A percentile compares a stretch with the other conserved stretches of the same genome.
phyloP scores from a whole-genome alignment of 2,888 invertebrate species.

The Macaria notata region DNA sequence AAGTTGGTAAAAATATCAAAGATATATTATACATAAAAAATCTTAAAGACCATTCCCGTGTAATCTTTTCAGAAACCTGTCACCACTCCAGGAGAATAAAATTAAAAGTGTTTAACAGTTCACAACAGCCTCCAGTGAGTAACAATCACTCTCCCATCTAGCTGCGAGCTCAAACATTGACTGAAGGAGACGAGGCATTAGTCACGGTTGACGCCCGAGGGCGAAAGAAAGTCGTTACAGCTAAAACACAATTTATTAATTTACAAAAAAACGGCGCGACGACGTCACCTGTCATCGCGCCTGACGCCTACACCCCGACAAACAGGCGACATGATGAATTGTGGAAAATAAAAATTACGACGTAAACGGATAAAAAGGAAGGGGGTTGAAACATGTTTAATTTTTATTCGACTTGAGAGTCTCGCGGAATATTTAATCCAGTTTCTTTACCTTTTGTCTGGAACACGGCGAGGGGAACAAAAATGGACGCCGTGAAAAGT shows the following conservation, averaged over 20 bases:
- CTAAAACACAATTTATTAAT: constrained; percentile 64
- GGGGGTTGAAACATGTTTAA: constrained; percentile 51
- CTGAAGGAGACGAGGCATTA: constrained; percentile 35
- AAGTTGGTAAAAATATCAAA: too few species aligned
- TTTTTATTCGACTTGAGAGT: constrained; percentile 60
- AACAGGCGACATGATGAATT: constrained; percentile 62
- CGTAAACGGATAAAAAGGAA: constrained; percentile 51
- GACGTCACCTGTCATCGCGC: constrained; percentile 61
- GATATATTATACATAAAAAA: too few species aligned
- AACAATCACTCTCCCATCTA: constrained; percentile 34
- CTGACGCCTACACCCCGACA: constrained; percentile 49
- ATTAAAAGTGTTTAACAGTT: constrained; percentile 16
- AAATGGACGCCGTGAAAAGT: constrained; percentile 1
- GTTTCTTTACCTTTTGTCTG: constrained; percentile 34
- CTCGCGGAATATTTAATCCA: constrained; percentile 38
- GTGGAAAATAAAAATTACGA: constrained; percentile 71
- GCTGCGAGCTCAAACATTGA: constrained; percentile 34
- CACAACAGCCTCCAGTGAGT: constrained; percentile 24
- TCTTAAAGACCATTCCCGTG: too few species aligned
- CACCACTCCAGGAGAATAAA: background rate
- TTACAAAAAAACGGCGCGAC: constrained; percentile 48
- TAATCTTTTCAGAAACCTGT: too few species aligned
- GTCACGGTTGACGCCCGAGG: constrained; percentile 36
- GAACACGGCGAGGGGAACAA: constrained; percentile 4
- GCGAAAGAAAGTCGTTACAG: constrained; percentile 45